Percentiles rank a stretch among this genome's conserved stretches.
Conservation (phyloP, 2,888 invertebrate species). For the Leptopilina myrica region DNA sequence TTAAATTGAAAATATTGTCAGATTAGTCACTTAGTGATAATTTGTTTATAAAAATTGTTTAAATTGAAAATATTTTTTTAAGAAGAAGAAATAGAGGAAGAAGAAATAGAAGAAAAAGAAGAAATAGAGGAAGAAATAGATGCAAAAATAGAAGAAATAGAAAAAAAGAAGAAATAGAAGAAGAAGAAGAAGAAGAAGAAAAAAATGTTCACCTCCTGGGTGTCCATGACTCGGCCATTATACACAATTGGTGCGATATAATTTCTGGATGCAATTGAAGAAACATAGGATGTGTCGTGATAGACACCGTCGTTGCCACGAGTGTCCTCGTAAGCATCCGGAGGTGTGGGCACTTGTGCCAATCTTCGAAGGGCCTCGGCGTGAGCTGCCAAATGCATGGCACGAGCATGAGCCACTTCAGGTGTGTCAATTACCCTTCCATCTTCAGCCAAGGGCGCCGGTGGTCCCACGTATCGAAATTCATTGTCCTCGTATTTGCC, state of each 20-base stretch:
- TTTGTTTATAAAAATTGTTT: too few relatives aligned
- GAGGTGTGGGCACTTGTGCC: constrained; percentile 29
- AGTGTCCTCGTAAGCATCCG: constrained; percentile 25
- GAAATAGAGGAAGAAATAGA: too few relatives aligned
- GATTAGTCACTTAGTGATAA: too few relatives aligned
- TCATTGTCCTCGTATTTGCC: constrained; percentile 32
- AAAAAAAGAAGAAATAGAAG: too few relatives aligned
- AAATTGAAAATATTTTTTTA: too few relatives aligned
- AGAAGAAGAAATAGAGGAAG: too few relatives aligned
- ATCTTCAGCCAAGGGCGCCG: constrained; percentile 73
- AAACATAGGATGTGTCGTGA: constrained; percentile 17
- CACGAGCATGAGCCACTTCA: constrained; percentile 70
- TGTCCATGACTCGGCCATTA: constrained; percentile 56
- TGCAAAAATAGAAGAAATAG: too few relatives aligned
- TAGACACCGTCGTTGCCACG: constrained; percentile 16
- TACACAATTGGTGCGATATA: constrained; percentile 64
- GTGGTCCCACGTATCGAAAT: constrained; percentile 63
- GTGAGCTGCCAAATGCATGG: constrained; percentile 64
- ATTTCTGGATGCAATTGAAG: constrained; percentile 34
- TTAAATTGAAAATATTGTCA: too few relatives aligned
- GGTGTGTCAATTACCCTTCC: constrained; percentile 73
- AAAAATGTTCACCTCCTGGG: neutral
- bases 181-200: too few relatives aligned
- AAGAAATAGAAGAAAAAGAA: too few relatives aligned
- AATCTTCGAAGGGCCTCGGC: constrained; percentile 59